phyloP scores from a whole-genome alignment of 2,113 vertebrate species.

The Psettodes erumei region DNA sequence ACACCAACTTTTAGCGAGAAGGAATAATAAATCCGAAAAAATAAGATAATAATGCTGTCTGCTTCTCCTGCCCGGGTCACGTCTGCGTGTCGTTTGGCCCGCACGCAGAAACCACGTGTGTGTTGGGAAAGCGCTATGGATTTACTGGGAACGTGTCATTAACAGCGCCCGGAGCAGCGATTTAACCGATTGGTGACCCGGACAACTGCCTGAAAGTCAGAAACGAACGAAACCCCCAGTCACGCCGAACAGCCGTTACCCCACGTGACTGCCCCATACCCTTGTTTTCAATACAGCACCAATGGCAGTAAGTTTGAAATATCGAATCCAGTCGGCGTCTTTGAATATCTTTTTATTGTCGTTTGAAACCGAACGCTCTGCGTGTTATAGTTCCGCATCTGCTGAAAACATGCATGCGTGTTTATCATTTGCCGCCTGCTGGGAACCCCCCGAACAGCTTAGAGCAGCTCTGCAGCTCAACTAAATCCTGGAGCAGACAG shows the following conservation, averaged over 20 bases:
- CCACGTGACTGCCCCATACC: background rate
- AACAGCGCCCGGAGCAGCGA: conserved; percentile 10
- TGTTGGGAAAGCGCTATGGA: conserved; percentile 27
- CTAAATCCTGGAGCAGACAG: conserved; percentile 16
- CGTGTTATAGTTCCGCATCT: conserved; percentile 20
- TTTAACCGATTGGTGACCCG: conserved; percentile 20
- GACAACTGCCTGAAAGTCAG: conserved; percentile 3
- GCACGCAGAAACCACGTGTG: conserved; percentile 11
- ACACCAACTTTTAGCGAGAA: background rate
- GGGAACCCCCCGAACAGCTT: conserved; percentile 2
- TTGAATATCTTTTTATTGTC: background rate
- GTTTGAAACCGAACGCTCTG: background rate
- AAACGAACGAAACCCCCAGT: background rate
- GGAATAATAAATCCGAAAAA: background rate
- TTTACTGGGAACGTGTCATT: conserved; percentile 25
- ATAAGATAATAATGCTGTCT: conserved; percentile 6
- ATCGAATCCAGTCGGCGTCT: conserved; percentile 3
- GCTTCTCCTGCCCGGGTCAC: background rate
- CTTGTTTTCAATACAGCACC: conserved; percentile 5
- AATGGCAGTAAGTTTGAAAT: background rate
- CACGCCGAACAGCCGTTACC: background rate
- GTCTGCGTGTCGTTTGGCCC: conserved; percentile 13
- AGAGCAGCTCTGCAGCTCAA: conserved; percentile 31
- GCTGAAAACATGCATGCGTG: conserved; percentile 14
- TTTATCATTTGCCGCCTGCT: conserved; percentile 38